Evolutionary conservation across 2,113 vertebrate genomes (phyloP).

Genomic region (Tichodroma muraria): DNA sequence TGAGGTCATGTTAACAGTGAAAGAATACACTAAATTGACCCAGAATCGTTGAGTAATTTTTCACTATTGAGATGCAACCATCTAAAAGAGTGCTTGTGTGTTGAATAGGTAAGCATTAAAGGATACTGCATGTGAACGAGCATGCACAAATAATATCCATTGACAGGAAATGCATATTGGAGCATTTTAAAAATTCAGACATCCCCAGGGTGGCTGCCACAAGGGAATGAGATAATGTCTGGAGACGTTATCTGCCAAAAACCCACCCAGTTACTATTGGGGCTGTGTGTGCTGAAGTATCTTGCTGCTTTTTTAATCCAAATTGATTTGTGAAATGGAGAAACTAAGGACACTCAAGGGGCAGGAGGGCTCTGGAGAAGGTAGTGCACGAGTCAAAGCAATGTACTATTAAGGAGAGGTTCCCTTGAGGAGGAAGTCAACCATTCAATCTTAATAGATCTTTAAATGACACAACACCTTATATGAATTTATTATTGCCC

Average conservation of each 20-base stretch:
- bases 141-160: neutral
- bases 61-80: neutral
- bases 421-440: neutral
- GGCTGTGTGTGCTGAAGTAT: neutral
- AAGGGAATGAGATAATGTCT: neutral
- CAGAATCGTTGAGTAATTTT: neutral
- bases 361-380: neutral
- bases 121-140: neutral
- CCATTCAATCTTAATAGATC: neutral
- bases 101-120: neutral
- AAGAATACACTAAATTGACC: neutral
- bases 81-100: neutral
- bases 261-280: neutral
- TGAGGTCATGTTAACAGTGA: neutral
- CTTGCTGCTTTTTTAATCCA: neutral
- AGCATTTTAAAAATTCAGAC: neutral
- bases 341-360: neutral
- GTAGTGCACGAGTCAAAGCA: neutral
- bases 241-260: neutral
- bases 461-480: neutral
- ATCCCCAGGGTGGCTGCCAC: neutral
- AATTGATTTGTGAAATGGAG: neutral
- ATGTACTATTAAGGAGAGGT: neutral
- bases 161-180: neutral
- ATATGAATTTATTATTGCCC: neutral